Conservation (phyloP, 2,888 invertebrate genomes). For the Lepas anatifera region DNA sequence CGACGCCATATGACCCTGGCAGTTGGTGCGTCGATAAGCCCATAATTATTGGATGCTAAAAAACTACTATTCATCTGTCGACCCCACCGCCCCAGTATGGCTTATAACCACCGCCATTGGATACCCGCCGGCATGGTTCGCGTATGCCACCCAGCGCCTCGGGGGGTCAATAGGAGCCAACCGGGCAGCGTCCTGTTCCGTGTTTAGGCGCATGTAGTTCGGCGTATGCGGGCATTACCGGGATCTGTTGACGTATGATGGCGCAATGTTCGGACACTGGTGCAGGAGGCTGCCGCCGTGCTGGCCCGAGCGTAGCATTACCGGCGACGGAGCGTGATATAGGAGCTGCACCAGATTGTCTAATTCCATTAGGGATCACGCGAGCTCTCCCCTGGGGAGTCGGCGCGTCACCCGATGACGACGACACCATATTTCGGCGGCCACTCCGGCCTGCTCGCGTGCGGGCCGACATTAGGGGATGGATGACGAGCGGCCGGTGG, state of each 20-base stretch:
- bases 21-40: no score
- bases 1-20: no score
- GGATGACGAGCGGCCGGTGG: neutral
- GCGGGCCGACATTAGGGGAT: neutral
- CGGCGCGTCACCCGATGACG: neutral
- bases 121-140: no score
- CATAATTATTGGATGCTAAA: no score
- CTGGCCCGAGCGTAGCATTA: neutral
- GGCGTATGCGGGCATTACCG: no score
- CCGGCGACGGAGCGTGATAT: neutral
- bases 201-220: no score
- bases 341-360: neutral
- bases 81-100: no score
- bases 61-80: no score
- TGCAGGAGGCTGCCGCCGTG: neutral
- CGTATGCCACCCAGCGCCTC: neutral
- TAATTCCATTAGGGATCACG: slow-evolving; percentile 5
- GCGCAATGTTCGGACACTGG: neutral
- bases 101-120: no score
- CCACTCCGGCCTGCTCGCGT: neutral
- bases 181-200: neutral
- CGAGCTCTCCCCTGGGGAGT: neutral
- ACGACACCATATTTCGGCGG: neutral
- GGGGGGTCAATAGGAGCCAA: neutral
- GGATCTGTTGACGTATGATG: no score